Percentiles rank a stretch among this genome's conserved stretches.
Evolutionary conservation across 2,797 vertebrate species (phyloP).

Genomic region (Gastrophryne carolinensis): DNA sequence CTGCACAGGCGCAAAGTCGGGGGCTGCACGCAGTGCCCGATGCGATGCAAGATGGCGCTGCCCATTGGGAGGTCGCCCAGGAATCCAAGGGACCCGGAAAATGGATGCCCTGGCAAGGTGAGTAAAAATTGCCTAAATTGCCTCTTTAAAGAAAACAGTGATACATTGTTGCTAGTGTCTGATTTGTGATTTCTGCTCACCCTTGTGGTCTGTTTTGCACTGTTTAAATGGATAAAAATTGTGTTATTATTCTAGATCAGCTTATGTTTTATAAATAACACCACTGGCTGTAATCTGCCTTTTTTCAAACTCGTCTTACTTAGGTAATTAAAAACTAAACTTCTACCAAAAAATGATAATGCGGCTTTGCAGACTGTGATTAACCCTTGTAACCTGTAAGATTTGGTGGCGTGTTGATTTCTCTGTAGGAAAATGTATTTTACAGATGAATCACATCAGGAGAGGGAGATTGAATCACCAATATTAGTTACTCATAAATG

Average conservation of each 20-base stretch:
- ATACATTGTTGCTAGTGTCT: not conserved
- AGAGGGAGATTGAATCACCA: constrained; percentile 5
- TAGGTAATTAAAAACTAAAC: constrained; percentile 25
- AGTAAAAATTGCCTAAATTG: too few relatives aligned
- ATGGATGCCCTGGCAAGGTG: too few relatives aligned
- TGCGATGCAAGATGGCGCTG: too few relatives aligned
- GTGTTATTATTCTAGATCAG: constrained; percentile 9
- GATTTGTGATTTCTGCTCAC: not conserved
- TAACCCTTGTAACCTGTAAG: constrained; percentile 24
- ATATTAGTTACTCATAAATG: constrained; percentile 19
- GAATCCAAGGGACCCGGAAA: too few relatives aligned
- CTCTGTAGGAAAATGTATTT: constrained; percentile 28
- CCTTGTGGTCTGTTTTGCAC: not conserved
- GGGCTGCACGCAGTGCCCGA: too few relatives aligned
- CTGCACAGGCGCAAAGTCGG: too few relatives aligned
- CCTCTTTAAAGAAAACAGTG: not conserved
- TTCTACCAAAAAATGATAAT: constrained; percentile 10
- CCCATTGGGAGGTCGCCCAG: too few relatives aligned
- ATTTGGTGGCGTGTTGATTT: constrained; percentile 4
- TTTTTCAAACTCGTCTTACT: not conserved
- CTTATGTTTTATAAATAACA: constrained; percentile 25
- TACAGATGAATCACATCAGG: constrained; percentile 20
- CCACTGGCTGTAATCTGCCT: not conserved
- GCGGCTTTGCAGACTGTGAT: constrained; percentile 4
- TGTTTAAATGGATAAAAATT: not conserved